Evolutionary conservation across 37 sponge, comb jelly and placozoan genomes (phyloP), one percentile per base, ranked within the genome.

Genomic region (Agelas oroides): DNA sequence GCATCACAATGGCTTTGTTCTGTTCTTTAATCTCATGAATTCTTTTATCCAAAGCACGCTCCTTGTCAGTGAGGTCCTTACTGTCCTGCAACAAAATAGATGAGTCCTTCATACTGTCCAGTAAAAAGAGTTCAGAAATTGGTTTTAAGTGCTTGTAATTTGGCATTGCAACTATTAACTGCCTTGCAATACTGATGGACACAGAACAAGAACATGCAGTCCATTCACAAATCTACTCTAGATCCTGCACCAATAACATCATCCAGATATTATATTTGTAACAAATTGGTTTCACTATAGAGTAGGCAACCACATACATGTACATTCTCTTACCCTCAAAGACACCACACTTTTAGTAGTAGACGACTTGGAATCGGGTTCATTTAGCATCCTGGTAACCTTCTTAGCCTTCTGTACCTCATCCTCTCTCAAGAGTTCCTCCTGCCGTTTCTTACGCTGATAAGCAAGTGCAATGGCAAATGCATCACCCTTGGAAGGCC

Each of bases 1-100:
- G 33, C 37, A 19, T 69, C 35, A 69, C 70, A 38, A 69, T 69
- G 27, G 21, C 23, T 36, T 69, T 69, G 70, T 69, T 69, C 31
- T 69, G 35, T 33, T 69, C 70, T 36, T 69, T 31, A 23, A 32
- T 31, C 33, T 65, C 33, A 32, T 65, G 32, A 65, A 65, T 65
- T 65, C 30, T 32, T 12, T 65, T 32, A 65, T 65, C 66, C 33
- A 65, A 65, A n/a, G 66, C 16, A 30, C 37, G 35, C 33, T 69
- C 70, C 27, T 69, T 69, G 5, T 27, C 70, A 20, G 35, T 34
- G 35, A 21, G 8, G 46, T 46, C 46, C 46, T 46, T 46, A 46
- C 67, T 66, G 30, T 20, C 30, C 28, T 31, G 70, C 20, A 35
- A 25, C 8, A 21, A 69, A 0, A 35, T 0, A 3, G 37, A 69